phyloP scores from a whole-genome alignment of 2,888 invertebrate genomes.

The Automeris io region DNA sequence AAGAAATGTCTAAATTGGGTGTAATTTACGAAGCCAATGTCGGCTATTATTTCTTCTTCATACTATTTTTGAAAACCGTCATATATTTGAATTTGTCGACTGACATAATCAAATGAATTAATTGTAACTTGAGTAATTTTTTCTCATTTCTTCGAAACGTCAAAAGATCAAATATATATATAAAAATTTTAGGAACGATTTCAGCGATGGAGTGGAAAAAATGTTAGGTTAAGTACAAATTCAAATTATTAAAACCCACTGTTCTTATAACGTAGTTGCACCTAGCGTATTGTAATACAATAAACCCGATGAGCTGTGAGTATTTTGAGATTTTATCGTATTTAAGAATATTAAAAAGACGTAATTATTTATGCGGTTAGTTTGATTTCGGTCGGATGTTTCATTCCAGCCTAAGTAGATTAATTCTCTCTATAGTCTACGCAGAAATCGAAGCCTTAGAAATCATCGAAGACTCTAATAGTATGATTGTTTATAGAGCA shows the following conservation, averaged over 20 bases:
- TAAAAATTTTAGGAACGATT: conserved; percentile 37
- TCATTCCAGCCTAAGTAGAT: conserved; percentile 67
- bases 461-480: conserved; percentile 53
- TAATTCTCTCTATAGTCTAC: conserved; percentile 51
- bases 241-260: conserved; percentile 75
- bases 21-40: conserved; percentile 62
- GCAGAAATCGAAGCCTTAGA: conserved; percentile 48
- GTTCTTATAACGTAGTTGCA: conserved; percentile 76
- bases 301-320: conserved; percentile 77
- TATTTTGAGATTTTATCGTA: conserved; percentile 77
- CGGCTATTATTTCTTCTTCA: conserved; percentile 40
- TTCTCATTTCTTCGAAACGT: conserved; percentile 18
- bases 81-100: conserved; percentile 15
- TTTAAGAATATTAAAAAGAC: conserved; percentile 55
- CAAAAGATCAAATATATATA: too few relatives aligned
- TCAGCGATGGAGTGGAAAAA: conserved; percentile 52
- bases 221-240: conserved; percentile 74
- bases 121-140: conserved; percentile 5
- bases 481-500: neutral
- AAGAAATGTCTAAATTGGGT: conserved; percentile 67
- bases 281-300: conserved; percentile 72
- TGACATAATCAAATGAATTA: neutral
- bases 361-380: conserved; percentile 46
- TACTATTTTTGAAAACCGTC: neutral
- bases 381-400: conserved; percentile 57